Percentiles rank a stretch among this genome's conserved stretches.
Conservation (phyloP, 2,797 vertebrate genomes). For the Sitta carolinensis region DNA sequence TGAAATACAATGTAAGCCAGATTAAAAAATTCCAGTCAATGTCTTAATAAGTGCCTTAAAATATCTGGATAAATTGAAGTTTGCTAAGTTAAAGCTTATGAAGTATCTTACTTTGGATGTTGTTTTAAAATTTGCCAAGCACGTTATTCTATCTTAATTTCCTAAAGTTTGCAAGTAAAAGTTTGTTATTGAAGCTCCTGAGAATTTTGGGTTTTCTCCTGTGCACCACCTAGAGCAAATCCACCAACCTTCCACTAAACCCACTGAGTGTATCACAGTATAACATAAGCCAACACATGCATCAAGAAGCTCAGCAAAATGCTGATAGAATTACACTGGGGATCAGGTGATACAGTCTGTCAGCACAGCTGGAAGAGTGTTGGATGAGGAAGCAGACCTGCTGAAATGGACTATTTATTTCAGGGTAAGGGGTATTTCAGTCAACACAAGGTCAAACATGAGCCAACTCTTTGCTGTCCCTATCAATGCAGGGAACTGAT, state of each 20-base stretch:
- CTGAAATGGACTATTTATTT: background rate
- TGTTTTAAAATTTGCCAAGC: background rate
- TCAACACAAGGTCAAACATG: background rate
- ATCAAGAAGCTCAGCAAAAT: background rate
- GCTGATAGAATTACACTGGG: background rate
- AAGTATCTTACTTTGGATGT: background rate
- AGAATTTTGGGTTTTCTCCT: background rate
- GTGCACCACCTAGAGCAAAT: accelerated
- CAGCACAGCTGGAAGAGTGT: background rate
- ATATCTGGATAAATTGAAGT: background rate
- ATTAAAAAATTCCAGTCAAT: background rate
- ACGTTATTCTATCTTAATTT: background rate
- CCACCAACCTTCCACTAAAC: background rate
- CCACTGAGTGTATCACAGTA: accelerated
- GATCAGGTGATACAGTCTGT: background rate
- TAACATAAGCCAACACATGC: background rate
- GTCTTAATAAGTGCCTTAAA: background rate
- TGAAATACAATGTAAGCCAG: background rate
- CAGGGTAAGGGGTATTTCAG: background rate
- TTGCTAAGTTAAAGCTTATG: background rate
- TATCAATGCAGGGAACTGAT: background rate
- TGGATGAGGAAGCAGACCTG: background rate
- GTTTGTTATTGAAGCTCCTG: background rate
- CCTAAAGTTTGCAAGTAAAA: background rate
- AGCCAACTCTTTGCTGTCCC: background rate